Conservation (phyloP, 2,888 invertebrate species). For the Orthosia cruda region DNA sequence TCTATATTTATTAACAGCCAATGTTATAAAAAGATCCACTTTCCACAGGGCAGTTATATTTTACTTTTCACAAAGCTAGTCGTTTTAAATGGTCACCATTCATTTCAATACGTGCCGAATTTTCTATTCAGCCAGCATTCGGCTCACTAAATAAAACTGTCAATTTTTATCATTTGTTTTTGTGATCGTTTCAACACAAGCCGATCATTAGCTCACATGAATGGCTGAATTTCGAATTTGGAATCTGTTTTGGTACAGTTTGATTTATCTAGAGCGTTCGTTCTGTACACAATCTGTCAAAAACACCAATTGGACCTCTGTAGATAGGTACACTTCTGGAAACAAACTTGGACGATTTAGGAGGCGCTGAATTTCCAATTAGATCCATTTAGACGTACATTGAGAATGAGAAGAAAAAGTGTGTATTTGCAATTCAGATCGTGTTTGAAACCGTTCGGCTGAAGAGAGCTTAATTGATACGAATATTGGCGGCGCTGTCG, state of each 20-base stretch:
- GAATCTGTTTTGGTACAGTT: conserved; percentile 8
- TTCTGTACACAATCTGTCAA: conserved; percentile 56
- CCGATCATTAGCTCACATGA: conserved; percentile 42
- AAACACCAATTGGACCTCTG: conserved; percentile 56
- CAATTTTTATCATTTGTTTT: conserved; percentile 47
- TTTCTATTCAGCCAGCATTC: conserved; percentile 47
- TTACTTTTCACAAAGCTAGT: conserved; percentile 34
- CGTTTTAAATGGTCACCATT: conserved; percentile 45
- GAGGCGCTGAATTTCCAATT: conserved; percentile 82
- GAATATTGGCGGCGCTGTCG: conserved; percentile 75
- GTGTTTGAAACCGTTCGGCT: conserved; percentile 78
- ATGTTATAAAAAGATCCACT: conserved; percentile 15
- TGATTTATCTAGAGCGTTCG: conserved; percentile 39
- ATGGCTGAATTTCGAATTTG: conserved; percentile 27
- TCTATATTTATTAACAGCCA: conserved; percentile 8
- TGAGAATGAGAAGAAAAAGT: conserved; percentile 77
- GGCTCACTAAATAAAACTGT: conserved; percentile 34
- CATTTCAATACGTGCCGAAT: conserved; percentile 44
- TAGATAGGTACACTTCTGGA: conserved; percentile 46
- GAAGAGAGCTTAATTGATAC: conserved; percentile 86
- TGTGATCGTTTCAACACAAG: conserved; percentile 23
- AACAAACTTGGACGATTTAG: conserved; percentile 70
- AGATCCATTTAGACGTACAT: conserved; percentile 80
- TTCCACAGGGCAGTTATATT: conserved; percentile 10
- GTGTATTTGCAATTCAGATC: conserved; percentile 87